Percentiles rank a stretch among this genome's conserved stretches.
These are phyloP conservation scores for Poecilia velifera DNA, from an alignment of 2,797 vertebrate genomes.

Conservation along the genomic window DNA sequence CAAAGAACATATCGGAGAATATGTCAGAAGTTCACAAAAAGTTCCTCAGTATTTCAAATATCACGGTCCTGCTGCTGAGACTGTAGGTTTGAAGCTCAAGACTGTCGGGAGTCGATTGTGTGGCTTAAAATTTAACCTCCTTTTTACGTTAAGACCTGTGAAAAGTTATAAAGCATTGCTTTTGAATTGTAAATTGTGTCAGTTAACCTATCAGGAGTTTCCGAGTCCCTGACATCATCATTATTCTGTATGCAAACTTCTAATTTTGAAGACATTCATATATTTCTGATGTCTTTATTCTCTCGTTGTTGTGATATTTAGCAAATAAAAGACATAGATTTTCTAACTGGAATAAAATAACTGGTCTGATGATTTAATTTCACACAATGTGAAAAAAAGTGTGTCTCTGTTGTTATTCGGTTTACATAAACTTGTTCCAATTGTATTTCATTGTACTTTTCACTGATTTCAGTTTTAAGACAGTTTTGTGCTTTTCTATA, in stretches of 20 bases:
- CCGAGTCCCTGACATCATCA: neutral
- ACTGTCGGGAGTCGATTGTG: too few species aligned
- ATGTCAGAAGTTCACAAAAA: neutral
- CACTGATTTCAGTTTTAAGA: neutral
- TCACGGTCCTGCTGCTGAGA: too few species aligned
- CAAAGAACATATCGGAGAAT: neutral
- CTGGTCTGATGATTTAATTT: neutral
- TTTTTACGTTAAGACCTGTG: too few species aligned
- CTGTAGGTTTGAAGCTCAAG: too few species aligned
- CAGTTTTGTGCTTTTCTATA: neutral
- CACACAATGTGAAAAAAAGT: neutral
- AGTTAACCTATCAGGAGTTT: neutral
- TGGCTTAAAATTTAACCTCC: too few species aligned
- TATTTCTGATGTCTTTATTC: neutral
- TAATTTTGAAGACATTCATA: neutral
- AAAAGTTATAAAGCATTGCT: too few species aligned
- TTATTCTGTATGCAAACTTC: neutral
- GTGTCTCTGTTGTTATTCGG: neutral
- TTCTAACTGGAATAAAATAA: neutral
- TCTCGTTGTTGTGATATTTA: neutral
- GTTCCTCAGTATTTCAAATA: neutral
- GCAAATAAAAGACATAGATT: neutral
- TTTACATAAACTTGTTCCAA: neutral
- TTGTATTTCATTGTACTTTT: neutral
- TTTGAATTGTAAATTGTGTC: neutral